These are phyloP conservation scores for Ylistrum balloti DNA, from an alignment of 1,140 invertebrate genomes.

Conservation along the genomic window DNA sequence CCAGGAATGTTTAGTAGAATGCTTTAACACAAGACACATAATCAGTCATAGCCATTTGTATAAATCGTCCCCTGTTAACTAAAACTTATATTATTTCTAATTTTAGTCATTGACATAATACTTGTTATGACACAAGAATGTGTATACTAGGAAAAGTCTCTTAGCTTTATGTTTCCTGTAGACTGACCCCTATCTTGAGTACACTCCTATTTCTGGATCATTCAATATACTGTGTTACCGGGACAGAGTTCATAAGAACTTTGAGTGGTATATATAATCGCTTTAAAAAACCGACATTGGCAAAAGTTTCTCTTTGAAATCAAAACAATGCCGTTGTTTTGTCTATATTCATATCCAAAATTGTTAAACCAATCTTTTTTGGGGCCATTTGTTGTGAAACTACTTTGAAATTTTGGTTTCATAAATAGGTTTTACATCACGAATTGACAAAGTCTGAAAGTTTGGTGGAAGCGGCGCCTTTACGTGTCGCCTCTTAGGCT, in stretches of 20 bases:
- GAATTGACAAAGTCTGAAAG: conserved; percentile 30
- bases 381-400: conserved; percentile 21
- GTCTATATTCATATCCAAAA: not conserved
- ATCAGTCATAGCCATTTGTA: too few relatives aligned
- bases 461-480: conserved; percentile 10
- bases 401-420: conserved; percentile 21
- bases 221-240: not conserved
- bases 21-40: too few relatives aligned
- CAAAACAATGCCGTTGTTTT: conserved; percentile 1
- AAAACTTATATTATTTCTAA: too few relatives aligned
- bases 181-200: not conserved
- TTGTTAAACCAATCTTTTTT: not conserved
- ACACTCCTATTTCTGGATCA: not conserved
- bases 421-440: conserved; percentile 34
- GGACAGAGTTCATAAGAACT: not conserved
- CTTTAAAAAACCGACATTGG: not conserved
- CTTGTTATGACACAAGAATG: too few relatives aligned
- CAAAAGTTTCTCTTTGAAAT: not conserved
- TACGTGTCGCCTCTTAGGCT: not conserved
- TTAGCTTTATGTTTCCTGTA: too few relatives aligned
- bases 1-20: too few relatives aligned
- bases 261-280: not conserved
- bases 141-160: too few relatives aligned
- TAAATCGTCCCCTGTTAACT: too few relatives aligned
- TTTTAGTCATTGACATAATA: too few relatives aligned